Conservation (phyloP, 2,113 vertebrate species). For the Phaethon lepturus region DNA sequence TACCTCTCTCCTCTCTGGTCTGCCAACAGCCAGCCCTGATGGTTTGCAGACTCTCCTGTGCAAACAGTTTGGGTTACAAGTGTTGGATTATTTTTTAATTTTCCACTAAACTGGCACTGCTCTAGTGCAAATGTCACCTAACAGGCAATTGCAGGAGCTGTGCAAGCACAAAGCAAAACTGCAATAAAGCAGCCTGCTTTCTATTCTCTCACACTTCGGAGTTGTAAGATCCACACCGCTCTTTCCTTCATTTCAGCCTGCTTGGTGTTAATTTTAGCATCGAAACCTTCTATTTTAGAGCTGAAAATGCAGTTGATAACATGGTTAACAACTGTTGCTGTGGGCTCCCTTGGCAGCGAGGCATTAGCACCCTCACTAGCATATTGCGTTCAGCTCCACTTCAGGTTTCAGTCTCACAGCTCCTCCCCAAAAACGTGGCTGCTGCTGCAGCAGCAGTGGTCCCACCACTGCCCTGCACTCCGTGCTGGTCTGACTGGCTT, state of each 20-base stretch:
- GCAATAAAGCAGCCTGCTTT: neutral
- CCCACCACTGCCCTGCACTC: rapidly evolving
- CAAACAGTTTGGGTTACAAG: neutral
- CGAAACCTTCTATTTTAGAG: neutral
- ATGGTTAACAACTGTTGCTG: neutral
- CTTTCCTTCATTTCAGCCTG: neutral
- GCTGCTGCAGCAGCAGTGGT: neutral
- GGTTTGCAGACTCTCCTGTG: neutral
- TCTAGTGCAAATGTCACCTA: neutral
- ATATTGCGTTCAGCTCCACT: neutral
- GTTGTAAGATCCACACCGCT: rapidly evolving
- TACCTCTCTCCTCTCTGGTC: neutral
- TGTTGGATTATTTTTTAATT: neutral
- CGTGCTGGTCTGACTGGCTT: neutral
- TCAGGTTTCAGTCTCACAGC: neutral
- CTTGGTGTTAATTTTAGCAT: neutral
- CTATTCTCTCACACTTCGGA: rapidly evolving
- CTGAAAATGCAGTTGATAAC: neutral
- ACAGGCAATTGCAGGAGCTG: neutral
- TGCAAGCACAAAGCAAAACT: neutral
- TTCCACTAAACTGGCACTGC: neutral
- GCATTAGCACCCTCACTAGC: neutral
- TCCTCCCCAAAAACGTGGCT: rapidly evolving
- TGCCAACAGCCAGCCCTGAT: neutral
- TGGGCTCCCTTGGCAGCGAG: neutral